phyloP scores from a whole-genome alignment of 2,888 invertebrate genomes.

The Lampropteryx suffumata region DNA sequence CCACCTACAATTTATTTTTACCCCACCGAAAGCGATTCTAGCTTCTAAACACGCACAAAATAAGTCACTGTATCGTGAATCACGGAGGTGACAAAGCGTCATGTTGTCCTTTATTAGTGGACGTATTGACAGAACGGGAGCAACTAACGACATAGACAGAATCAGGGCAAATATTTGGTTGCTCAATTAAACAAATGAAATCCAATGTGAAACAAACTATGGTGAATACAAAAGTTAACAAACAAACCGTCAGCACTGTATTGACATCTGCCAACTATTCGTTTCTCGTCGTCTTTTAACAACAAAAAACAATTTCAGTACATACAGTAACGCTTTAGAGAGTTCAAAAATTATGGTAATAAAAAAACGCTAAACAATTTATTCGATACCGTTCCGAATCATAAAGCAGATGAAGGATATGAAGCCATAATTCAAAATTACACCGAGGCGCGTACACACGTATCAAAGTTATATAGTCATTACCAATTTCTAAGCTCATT shows the following conservation, averaged over 20 bases:
- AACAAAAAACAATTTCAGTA: conserved; percentile 18
- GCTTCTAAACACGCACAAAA: conserved; percentile 35
- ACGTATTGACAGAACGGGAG: conserved; percentile 72
- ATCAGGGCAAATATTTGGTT: conserved; percentile 70
- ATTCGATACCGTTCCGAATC: conserved; percentile 45
- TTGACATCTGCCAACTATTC: conserved; percentile 63
- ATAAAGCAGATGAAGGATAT: conserved; percentile 55
- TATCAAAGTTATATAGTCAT: conserved; percentile 69
- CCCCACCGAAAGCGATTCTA: conserved; percentile 26
- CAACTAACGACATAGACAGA: conserved; percentile 69
- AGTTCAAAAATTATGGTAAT: conserved; percentile 24
- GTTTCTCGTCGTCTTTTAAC: conserved; percentile 25
- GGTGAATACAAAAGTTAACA: conserved; percentile 40
- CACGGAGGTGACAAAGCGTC: conserved; percentile 38
- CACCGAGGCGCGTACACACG: conserved; percentile 51
- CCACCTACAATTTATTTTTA: conserved; percentile 41
- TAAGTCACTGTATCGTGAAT: conserved; percentile 44
- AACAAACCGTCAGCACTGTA: conserved; percentile 46
- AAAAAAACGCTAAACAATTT: conserved; percentile 31
- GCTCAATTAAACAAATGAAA: conserved; percentile 75
- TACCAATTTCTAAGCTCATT: conserved; percentile 76
- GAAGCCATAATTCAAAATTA: conserved; percentile 63
- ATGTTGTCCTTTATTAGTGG: conserved; percentile 64
- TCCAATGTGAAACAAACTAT: conserved; percentile 49
- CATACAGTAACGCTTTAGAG: conserved; percentile 22